phyloP scores from a whole-genome alignment of 2,888 invertebrate genomes.

The Suillia variegata region DNA sequence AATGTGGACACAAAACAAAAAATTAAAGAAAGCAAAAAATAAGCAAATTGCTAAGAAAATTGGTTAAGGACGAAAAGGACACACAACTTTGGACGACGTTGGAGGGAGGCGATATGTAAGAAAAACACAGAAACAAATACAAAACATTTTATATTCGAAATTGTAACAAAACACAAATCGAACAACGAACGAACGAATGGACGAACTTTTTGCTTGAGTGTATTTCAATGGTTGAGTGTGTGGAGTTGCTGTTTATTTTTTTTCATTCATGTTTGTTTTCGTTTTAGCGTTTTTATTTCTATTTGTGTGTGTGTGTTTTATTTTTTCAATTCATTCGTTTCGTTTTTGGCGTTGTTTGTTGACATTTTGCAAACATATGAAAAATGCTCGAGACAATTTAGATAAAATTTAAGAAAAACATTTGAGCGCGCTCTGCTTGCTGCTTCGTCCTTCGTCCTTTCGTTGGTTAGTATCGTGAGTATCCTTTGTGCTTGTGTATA shows the following conservation, averaged over 20 bases:
- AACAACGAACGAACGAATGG: constrained; percentile 1
- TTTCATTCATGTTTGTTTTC: constrained; percentile 2
- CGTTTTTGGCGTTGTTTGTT: neutral
- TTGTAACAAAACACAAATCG: constrained; percentile 1
- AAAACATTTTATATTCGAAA: constrained; percentile 8
- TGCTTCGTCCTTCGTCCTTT: neutral
- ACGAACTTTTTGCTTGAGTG: constrained; percentile 7
- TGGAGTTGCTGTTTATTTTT: constrained; percentile 12
- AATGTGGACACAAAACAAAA: constrained; percentile 27
- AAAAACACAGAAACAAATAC: constrained; percentile 9
- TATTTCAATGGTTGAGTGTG: constrained; percentile 18
- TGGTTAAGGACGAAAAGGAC: constrained; percentile 21
- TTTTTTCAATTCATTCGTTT: neutral
- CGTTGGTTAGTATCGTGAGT: neutral
- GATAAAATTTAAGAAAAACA: constrained; percentile 23
- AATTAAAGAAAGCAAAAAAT: constrained; percentile 31
- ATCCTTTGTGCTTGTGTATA: too few species aligned
- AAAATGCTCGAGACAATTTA: constrained; percentile 18
- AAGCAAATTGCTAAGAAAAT: constrained; percentile 20
- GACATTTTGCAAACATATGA: constrained; percentile 4
- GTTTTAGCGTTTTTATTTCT: neutral
- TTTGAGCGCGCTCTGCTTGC: neutral
- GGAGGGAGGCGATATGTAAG: constrained; percentile 1
- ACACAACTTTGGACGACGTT: constrained; percentile 13
- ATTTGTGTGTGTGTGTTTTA: neutral